Conservation (phyloP, 2,888 invertebrate species). For the Ashinkailepas kermadecensis region DNA sequence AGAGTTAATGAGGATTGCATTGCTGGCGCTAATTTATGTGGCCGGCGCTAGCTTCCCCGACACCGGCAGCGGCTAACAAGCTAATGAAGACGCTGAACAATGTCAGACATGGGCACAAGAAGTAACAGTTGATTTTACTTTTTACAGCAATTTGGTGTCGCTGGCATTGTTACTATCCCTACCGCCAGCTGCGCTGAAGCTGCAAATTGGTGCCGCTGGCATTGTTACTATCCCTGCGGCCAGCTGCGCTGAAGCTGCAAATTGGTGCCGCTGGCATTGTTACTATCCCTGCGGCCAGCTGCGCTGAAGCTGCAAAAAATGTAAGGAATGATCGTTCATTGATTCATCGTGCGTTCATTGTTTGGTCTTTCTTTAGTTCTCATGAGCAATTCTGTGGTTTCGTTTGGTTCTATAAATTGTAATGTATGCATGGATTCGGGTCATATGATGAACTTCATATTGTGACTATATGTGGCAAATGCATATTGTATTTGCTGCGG, state of each 20-base stretch:
- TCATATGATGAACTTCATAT: no score
- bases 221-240: not conserved
- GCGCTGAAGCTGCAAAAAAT: not conserved
- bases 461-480: no score
- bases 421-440: no score
- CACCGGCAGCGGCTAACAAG: not conserved
- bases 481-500: no score
- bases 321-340: no score
- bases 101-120: not conserved
- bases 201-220: not conserved
- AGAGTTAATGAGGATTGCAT: slow-evolving; percentile 21
- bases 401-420: no score
- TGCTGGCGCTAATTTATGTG: slow-evolving; percentile 9
- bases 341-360: no score
- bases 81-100: slow-evolving; percentile 1
- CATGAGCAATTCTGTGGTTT: no score
- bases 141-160: slow-evolving; percentile 9
- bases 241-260: not conserved
- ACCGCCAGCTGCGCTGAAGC: not conserved
- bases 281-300: not conserved
- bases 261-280: not conserved
- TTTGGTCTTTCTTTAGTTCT: no score
- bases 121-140: slow-evolving; percentile 10
- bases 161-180: not conserved
- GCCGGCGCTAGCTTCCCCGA: not conserved